These are phyloP conservation scores for Scleropages formosus DNA, from an alignment of 2,797 vertebrate genomes.

Conservation along the genomic window DNA sequence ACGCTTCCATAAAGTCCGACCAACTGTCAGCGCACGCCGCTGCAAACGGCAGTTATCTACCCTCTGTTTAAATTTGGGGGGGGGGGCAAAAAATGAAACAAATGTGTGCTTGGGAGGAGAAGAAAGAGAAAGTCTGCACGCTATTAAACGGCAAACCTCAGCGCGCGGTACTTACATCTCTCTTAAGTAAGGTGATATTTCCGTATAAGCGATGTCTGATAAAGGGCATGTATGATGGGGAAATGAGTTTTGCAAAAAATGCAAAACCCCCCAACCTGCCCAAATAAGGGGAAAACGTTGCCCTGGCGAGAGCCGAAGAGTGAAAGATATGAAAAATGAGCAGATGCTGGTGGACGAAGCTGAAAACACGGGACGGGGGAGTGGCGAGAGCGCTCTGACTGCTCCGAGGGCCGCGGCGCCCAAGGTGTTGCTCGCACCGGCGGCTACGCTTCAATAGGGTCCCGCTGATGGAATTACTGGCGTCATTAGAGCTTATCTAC, in stretches of 20 bases:
- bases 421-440: slow-evolving; percentile 48
- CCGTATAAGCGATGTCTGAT: slow-evolving; percentile 59
- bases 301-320: slow-evolving; percentile 43
- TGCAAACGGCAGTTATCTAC: not conserved
- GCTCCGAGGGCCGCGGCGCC: slow-evolving; percentile 31
- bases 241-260: slow-evolving; percentile 63
- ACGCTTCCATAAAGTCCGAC: not conserved
- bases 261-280: slow-evolving; percentile 54
- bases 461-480: slow-evolving; percentile 60
- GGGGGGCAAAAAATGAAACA: slow-evolving; percentile 20
- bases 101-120: not conserved
- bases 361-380: slow-evolving; percentile 30
- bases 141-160: not conserved
- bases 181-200: slow-evolving; percentile 59
- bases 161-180: slow-evolving; percentile 54
- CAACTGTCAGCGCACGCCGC: not conserved
- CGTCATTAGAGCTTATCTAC: slow-evolving; percentile 46
- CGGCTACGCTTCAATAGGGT: slow-evolving; percentile 58
- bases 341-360: slow-evolving; percentile 54
- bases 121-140: slow-evolving; percentile 4
- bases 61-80: not conserved
- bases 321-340: slow-evolving; percentile 69
- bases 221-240: slow-evolving; percentile 67
- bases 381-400: slow-evolving; percentile 31
- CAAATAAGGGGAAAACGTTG: slow-evolving; percentile 66